Conservation (phyloP, 1,140 invertebrate genomes). For the Drosophila willistoni region DNA sequence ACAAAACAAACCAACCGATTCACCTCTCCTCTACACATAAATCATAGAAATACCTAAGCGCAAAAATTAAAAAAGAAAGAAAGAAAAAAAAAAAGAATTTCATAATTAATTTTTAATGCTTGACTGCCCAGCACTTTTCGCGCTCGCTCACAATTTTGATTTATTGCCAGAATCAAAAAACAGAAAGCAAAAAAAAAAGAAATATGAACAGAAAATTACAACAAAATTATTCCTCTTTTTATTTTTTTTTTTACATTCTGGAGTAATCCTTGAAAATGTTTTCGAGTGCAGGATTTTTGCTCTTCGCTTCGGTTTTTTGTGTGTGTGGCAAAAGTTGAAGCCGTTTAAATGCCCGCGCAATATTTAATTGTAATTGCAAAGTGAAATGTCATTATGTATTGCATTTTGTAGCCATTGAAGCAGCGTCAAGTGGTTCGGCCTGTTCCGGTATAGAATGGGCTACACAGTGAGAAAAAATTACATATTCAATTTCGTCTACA, state of each 20-base stretch:
- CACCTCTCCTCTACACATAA: constrained; percentile 60
- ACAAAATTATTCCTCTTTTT: constrained; percentile 32
- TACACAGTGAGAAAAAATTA: constrained; percentile 22
- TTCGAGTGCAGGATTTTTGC: constrained; percentile 61
- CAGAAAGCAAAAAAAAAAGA: not conserved
- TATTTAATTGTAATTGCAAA: constrained; percentile 77
- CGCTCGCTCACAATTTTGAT: constrained; percentile 58
- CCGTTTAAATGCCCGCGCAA: constrained; percentile 76
- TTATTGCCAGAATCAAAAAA: constrained; percentile 43
- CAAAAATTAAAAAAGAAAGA: constrained; percentile 12
- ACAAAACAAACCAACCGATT: not conserved
- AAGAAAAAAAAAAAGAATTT: constrained; percentile 47
- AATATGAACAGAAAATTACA: constrained; percentile 4
- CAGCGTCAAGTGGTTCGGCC: constrained; percentile 71
- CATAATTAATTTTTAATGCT: constrained; percentile 81
- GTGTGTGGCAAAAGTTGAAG: constrained; percentile 54
- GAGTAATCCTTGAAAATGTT: constrained; percentile 73
- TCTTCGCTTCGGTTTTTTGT: not conserved
- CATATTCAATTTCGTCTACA: not conserved
- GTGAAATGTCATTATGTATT: constrained; percentile 80
- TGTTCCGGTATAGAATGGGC: constrained; percentile 29
- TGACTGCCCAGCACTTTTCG: constrained; percentile 60
- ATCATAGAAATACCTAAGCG: constrained; percentile 63
- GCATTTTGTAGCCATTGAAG: constrained; percentile 80
- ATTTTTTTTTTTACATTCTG: constrained; percentile 39